A percentile compares a stretch with the other conserved stretches of the same genome.
Evolutionary conservation across 2,888 invertebrate genomes (phyloP).

Genomic region (Parasteatoda lunata): DNA sequence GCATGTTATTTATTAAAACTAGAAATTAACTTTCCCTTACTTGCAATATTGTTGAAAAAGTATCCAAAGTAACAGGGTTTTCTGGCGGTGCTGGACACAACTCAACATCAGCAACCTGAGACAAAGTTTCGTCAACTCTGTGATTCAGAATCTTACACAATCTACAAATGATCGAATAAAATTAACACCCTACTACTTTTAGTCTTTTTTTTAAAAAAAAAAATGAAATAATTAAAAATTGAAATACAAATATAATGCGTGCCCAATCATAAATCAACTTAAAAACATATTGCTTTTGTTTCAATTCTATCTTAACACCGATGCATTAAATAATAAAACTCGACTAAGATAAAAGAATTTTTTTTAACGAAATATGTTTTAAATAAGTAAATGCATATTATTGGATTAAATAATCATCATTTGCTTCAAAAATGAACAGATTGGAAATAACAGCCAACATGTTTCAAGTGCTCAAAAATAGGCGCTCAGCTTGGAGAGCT

Average conservation of each 20-base stretch:
- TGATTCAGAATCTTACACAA: constrained; percentile 55
- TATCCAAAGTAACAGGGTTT: constrained; percentile 21
- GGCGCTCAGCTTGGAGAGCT: too few species aligned
- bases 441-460: too few species aligned
- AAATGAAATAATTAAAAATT: neutral
- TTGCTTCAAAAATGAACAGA: neutral
- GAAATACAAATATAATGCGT: too few species aligned
- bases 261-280: neutral
- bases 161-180: constrained; percentile 7
- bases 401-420: neutral
- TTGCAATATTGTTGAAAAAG: constrained; percentile 11
- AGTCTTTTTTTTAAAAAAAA: neutral
- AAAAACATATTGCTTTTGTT: neutral
- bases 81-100: constrained; percentile 44
- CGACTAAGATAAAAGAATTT: too few species aligned
- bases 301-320: neutral
- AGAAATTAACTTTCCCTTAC: neutral
- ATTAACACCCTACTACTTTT: neutral
- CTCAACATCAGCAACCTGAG: constrained; percentile 32
- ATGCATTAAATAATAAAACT: neutral
- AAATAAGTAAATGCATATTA: neutral
- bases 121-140: constrained; percentile 48
- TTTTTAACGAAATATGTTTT: neutral
- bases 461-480: too few species aligned
- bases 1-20: too few species aligned